Conservation (phyloP, 2,888 invertebrate species). For the Serripes groenlandicus region DNA sequence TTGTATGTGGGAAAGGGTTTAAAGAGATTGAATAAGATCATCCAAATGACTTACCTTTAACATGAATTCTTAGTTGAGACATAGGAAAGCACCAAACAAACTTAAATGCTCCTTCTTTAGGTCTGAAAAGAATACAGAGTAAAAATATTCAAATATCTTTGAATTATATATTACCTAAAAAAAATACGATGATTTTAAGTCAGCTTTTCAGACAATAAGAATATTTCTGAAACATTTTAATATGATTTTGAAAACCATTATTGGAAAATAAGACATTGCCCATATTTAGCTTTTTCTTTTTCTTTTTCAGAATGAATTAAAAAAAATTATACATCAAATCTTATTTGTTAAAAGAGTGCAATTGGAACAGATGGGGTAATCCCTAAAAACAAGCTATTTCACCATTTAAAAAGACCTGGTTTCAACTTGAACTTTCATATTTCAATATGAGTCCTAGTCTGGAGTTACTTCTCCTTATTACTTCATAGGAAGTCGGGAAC, state of each 20-base stretch:
- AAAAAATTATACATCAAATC: too few species aligned
- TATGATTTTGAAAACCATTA: neutral
- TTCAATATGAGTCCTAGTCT: too few species aligned
- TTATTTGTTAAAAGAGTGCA: too few species aligned
- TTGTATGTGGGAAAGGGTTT: neutral
- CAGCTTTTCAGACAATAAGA: neutral
- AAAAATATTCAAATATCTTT: too few species aligned
- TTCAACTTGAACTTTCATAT: too few species aligned
- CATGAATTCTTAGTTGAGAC: conserved; percentile 90
- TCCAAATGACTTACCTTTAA: conserved; percentile 57
- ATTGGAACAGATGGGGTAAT: too few species aligned
- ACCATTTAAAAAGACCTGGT: too few species aligned
- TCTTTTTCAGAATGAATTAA: neutral
- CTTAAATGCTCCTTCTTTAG: conserved; percentile 89
- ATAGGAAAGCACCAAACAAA: conserved; percentile 97
- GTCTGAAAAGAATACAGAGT: conserved; percentile 67
- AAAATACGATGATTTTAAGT: too few species aligned
- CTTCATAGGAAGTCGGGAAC: too few species aligned
- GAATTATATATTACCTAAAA: too few species aligned
- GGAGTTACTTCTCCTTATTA: too few species aligned
- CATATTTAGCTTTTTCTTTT: neutral
- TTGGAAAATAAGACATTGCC: neutral
- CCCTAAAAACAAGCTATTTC: too few species aligned
- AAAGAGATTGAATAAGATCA: neutral
- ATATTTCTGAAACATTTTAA: neutral